Base-by-base conservation (phyloP, 2,113 vertebrate species). In the Ptychochromis oligacanthus region DNA sequence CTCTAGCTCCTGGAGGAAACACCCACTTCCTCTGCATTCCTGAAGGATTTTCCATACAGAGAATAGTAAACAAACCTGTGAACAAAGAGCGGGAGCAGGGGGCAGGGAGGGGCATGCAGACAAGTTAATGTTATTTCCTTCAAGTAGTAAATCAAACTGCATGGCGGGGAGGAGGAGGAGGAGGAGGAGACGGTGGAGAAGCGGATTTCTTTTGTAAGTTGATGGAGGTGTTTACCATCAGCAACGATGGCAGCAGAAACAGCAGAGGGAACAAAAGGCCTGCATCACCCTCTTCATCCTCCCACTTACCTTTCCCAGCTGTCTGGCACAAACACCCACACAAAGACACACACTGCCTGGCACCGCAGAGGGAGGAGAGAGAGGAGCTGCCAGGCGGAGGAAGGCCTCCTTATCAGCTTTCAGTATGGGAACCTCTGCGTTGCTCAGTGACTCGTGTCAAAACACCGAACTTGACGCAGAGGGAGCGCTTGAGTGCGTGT, bases 61-160 rank as follows among this genome's bases (percentile, higher is more conserved):
- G 90, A 90, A 94, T 94, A 95, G 95, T 95, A 95, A 96, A 96
- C 95, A 96, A 94, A 93, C 85, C 81, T 87, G 81, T 24, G 87
- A 93, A 93, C 91, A 92, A 93, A 92, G 91, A 91, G 58, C 11
- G 12, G 61, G n/a, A 65, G 49, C 67, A 20, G 60, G 57, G 58
- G 26, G 22, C 74, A 17, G 56, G 81, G 81, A 36, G 58, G 77
- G 72, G 70, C 28, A 8, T 67, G 72, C 10, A 24, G 74, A 78
- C 72, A 87, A 89, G 87, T 87, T 90, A 88, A 92, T 94, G 94
- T 94, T 93, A 92, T 95, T 95, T 96, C 94, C 93, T 92, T 82
- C 57, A 18, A 75, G 85, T 80, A 91, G 94, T 94, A 93, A 96
- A 95, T 95, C 93, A 94, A 90, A 90, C 62, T 58, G 80, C 87